A percentile compares a stretch with the other conserved stretches of the same genome.
Evolutionary conservation across 2,113 vertebrate genomes (phyloP).

Genomic region (Numenius arquata): DNA sequence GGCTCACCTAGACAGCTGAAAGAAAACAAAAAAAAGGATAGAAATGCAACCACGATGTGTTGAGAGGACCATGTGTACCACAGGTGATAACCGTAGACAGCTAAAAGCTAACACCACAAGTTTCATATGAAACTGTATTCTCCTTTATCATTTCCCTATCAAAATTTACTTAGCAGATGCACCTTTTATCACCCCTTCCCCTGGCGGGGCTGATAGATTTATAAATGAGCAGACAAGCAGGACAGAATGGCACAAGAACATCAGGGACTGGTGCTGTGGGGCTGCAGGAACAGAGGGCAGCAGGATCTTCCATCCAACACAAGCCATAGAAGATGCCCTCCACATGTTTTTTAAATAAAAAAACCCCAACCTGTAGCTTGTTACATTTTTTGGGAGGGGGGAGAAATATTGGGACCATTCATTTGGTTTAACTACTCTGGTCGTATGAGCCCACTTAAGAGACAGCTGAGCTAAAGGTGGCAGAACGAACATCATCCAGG

Average conservation of each 20-base stretch:
- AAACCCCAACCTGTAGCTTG: not conserved
- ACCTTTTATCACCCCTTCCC: not conserved
- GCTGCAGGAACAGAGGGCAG: not conserved
- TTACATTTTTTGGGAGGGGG: not conserved
- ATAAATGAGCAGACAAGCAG: not conserved
- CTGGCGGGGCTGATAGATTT: not conserved
- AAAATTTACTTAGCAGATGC: not conserved
- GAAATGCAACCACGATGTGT: fast-evolving
- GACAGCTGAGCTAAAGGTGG: not conserved
- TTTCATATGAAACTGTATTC: not conserved
- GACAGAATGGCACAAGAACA: not conserved
- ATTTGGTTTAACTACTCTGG: not conserved
- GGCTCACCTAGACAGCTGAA: not conserved
- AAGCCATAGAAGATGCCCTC: not conserved
- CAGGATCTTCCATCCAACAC: not conserved
- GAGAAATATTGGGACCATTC: not conserved
- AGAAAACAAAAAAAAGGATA: not conserved
- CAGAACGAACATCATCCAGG: not conserved
- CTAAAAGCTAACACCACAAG: not conserved
- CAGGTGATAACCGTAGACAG: not conserved
- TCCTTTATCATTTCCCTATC: not conserved
- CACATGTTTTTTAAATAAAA: not conserved
- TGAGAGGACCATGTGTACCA: not conserved
- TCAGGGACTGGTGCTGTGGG: not conserved
- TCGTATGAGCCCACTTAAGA: not conserved